phyloP scores from a whole-genome alignment of 2,797 vertebrate genomes.

The Phrynocephalus vlangalii region DNA sequence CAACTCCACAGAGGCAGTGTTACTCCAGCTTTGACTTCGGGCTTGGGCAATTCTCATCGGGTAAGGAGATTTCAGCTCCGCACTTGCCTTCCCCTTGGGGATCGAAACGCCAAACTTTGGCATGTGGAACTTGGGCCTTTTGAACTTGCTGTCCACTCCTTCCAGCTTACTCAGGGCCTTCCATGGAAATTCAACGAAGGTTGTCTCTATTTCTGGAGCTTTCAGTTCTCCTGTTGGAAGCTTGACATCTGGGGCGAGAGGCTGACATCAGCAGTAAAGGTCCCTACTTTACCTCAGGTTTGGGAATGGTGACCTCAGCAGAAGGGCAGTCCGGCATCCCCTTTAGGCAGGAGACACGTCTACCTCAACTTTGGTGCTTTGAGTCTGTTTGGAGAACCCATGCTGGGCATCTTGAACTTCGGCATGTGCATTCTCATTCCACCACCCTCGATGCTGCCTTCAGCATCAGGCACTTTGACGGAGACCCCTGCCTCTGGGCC shows the following conservation, averaged over 20 bases:
- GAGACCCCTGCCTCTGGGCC: background rate
- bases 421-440: constrained; percentile 16
- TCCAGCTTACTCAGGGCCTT: rapidly evolving
- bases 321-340: background rate
- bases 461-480: background rate
- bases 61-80: background rate
- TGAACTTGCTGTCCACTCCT: background rate
- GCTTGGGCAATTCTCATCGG: background rate
- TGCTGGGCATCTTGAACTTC: background rate
- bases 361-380: background rate
- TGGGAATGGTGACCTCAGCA: background rate
- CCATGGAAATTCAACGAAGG: background rate
- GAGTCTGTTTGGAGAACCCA: constrained; percentile 47
- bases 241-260: background rate
- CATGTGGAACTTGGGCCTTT: constrained; percentile 8
- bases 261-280: background rate
- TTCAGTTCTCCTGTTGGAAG: rapidly evolving
- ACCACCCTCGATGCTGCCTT: background rate
- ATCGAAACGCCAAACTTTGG: background rate
- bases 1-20: background rate
- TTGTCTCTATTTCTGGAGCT: background rate
- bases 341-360: rapidly evolving
- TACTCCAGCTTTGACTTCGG: background rate
- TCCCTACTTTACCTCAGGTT: rapidly evolving
- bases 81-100: background rate